Conservation (phyloP, 2,888 invertebrate genomes). For the Diaphora mendica region DNA sequence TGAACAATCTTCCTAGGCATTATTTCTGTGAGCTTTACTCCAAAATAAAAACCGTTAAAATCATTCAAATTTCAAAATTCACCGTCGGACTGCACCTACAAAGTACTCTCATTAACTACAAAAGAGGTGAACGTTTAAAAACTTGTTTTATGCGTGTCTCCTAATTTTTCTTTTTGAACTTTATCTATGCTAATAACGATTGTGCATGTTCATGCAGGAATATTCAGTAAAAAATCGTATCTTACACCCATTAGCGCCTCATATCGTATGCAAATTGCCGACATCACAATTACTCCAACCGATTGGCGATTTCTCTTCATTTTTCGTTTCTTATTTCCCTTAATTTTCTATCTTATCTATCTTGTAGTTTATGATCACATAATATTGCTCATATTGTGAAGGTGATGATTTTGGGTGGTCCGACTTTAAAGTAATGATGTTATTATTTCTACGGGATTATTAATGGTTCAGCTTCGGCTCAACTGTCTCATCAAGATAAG, state of each 20-base stretch:
- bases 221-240: slow-evolving; percentile 75
- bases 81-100: slow-evolving; percentile 36
- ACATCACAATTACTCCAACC: slow-evolving; percentile 70
- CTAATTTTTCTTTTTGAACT: slow-evolving; percentile 60
- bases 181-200: slow-evolving; percentile 78
- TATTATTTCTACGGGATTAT: slow-evolving; percentile 81
- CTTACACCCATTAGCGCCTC: slow-evolving; percentile 80
- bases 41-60: slow-evolving; percentile 1
- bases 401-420: slow-evolving; percentile 86
- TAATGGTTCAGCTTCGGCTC: slow-evolving; percentile 71
- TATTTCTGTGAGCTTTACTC: neutral
- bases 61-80: slow-evolving; percentile 15
- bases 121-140: slow-evolving; percentile 44
- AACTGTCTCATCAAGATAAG: slow-evolving; percentile 83
- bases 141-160: slow-evolving; percentile 48
- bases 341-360: slow-evolving; percentile 75
- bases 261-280: slow-evolving; percentile 82
- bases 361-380: slow-evolving; percentile 69
- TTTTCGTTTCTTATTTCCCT: slow-evolving; percentile 68
- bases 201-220: slow-evolving; percentile 70
- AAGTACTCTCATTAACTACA: slow-evolving; percentile 40
- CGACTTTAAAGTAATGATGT: slow-evolving; percentile 76
- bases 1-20: neutral
- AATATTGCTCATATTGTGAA: slow-evolving; percentile 64
- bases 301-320: slow-evolving; percentile 70